These are phyloP conservation scores for Bombus confusus DNA, from an alignment of 1,140 invertebrate genomes.

Conservation along the genomic window DNA sequence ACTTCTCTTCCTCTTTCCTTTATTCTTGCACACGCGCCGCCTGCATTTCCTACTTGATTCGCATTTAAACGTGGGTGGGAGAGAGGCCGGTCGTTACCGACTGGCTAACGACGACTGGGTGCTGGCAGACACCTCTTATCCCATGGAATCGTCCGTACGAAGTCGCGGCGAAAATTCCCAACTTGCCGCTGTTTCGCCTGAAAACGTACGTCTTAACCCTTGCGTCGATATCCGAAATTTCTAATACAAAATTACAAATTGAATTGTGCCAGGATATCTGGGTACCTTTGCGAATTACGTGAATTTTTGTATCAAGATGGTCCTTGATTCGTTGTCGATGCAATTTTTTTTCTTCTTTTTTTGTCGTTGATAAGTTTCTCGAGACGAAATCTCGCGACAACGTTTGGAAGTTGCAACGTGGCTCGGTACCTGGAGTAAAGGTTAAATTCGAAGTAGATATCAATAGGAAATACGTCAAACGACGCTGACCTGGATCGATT, in stretches of 20 bases:
- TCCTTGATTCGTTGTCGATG: no score
- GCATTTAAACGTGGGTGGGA: slow-evolving; percentile 49
- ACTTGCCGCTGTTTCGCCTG: background rate
- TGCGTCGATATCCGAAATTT: no score
- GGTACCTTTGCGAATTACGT: accelerated
- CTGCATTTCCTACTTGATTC: slow-evolving; percentile 50
- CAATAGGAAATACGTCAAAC: no score
- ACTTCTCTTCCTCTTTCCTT: slow-evolving; percentile 11
- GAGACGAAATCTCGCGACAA: no score
- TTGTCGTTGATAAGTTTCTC: no score
- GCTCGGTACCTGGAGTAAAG: no score
- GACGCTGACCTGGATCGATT: no score
- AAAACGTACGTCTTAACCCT: background rate
- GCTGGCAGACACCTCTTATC: slow-evolving; percentile 62
- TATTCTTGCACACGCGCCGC: background rate
- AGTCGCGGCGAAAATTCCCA: slow-evolving; percentile 30
- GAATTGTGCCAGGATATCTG: no score
- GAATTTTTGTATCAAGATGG: background rate
- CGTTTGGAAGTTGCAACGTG: no score
- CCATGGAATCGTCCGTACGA: slow-evolving; percentile 48
- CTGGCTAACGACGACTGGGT: slow-evolving; percentile 57
- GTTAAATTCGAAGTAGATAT: no score
- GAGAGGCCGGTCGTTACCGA: slow-evolving; percentile 62
- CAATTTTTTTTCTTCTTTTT: no score
- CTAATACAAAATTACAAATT: no score